A percentile compares a stretch with the other conserved stretches of the same genome.
Conservation (phyloP, 2,888 invertebrate genomes). For the Malthinus flaveolus region DNA sequence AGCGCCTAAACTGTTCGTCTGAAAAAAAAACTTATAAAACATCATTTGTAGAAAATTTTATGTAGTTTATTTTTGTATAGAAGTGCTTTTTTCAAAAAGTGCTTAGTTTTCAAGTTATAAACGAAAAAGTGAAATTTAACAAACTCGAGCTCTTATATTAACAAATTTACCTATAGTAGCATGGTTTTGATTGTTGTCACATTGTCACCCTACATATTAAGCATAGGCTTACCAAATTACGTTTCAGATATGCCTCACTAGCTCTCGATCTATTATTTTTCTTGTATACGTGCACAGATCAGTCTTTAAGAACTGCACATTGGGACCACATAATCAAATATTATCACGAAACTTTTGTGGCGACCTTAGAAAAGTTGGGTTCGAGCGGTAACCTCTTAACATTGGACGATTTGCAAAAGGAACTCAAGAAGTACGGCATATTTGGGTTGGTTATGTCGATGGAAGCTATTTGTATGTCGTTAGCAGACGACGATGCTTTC, state of each 20-base stretch:
- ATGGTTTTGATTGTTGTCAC: no score
- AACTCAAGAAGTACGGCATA: constrained; percentile 60
- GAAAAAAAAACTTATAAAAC: no score
- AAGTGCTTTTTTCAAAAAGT: no score
- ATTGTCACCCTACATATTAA: no score
- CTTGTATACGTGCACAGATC: constrained; percentile 62
- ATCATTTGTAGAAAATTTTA: no score
- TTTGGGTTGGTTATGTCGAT: constrained; percentile 64
- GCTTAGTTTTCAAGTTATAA: no score
- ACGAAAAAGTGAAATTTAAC: no score
- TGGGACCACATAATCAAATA: constrained; percentile 63
- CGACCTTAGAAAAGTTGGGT: constrained; percentile 62
- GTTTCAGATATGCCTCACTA: constrained; percentile 22
- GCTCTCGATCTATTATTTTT: constrained; percentile 53
- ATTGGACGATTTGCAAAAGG: constrained; percentile 57
- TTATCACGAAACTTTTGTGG: constrained; percentile 63
- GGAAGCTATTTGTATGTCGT: constrained; percentile 62
- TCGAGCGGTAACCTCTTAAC: constrained; percentile 63
- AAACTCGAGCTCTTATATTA: no score
- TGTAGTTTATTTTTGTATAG: no score
- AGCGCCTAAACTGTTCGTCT: no score
- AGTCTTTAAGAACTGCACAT: constrained; percentile 59
- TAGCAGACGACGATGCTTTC: constrained; percentile 60
- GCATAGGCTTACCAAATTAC: no score
- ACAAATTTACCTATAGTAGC: no score